A percentile compares a stretch with the other conserved stretches of the same genome.
phyloP scores from a whole-genome alignment of 2,888 invertebrate species.

The Tetragonisca angustula region DNA sequence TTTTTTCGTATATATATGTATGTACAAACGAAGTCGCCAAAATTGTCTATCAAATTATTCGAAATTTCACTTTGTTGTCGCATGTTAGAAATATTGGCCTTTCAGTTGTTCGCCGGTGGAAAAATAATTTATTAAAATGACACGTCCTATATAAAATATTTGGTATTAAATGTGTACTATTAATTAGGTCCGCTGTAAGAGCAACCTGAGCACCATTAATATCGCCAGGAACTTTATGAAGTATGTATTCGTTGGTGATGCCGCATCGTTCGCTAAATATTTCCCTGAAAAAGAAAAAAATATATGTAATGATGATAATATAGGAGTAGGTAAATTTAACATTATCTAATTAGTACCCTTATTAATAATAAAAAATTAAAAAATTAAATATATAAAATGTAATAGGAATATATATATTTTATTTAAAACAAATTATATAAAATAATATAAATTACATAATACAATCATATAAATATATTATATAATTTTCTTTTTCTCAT shows the following conservation, averaged over 20 bases:
- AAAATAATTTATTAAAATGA: conserved; percentile 80
- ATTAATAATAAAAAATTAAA: no score
- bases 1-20: neutral
- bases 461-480: no score
- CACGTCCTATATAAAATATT: conserved; percentile 73
- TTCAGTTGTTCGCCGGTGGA: conserved; percentile 56
- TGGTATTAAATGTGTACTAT: conserved; percentile 52
- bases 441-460: no score
- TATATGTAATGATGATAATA: neutral
- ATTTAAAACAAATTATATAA: no score
- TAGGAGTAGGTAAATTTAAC: no score
- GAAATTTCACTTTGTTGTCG: conserved; percentile 12
- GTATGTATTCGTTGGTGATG: conserved; percentile 44
- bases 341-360: no score
- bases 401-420: no score
- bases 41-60: neutral
- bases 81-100: neutral
- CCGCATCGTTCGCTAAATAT: conserved; percentile 75
- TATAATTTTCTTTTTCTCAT: no score
- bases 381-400: no score
- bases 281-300: conserved; percentile 74
- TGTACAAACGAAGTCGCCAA: neutral
- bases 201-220: conserved; percentile 69
- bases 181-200: conserved; percentile 51
- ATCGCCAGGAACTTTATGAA: conserved; percentile 69